Conservation (phyloP, 2,113 vertebrate species). For the Pagrus major region DNA sequence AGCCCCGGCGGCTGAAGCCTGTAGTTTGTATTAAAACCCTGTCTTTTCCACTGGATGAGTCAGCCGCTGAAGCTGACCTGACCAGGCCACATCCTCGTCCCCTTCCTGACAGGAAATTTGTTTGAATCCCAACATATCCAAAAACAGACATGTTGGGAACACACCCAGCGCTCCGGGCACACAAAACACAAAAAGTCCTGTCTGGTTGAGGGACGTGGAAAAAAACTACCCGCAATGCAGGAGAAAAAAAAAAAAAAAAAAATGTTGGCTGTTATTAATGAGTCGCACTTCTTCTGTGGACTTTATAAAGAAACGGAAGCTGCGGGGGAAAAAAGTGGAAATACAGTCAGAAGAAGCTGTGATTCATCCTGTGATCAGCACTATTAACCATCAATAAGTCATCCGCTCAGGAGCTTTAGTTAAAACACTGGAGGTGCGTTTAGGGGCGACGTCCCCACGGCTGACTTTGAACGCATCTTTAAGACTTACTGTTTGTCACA, state of each 20-base stretch:
- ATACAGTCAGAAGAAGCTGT: neutral
- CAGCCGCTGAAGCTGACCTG: constrained; percentile 67
- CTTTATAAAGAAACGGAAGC: constrained; percentile 6
- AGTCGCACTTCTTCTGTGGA: neutral
- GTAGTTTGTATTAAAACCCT: constrained; percentile 23
- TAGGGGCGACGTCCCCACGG: neutral
- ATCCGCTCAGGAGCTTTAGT: neutral
- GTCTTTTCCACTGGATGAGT: constrained; percentile 74
- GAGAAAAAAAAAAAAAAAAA: neutral
- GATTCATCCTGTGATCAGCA: constrained; percentile 18
- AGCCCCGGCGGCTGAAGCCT: neutral
- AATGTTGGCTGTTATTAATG: neutral
- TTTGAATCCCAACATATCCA: constrained; percentile 72
- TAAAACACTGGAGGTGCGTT: neutral
- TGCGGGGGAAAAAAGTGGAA: constrained; percentile 16
- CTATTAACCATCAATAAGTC: constrained; percentile 2
- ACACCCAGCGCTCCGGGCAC: constrained; percentile 69
- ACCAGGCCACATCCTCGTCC: constrained; percentile 73
- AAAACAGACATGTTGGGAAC: constrained; percentile 76
- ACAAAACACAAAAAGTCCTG: constrained; percentile 51
- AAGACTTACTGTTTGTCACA: neutral
- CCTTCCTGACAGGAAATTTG: constrained; percentile 84
- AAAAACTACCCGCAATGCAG: constrained; percentile 69
- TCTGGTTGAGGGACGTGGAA: constrained; percentile 37
- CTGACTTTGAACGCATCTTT: neutral